Evolutionary conservation across 53 echinoderm and acorn worm species (phyloP).

Genomic region (Astropecten irregularis): DNA sequence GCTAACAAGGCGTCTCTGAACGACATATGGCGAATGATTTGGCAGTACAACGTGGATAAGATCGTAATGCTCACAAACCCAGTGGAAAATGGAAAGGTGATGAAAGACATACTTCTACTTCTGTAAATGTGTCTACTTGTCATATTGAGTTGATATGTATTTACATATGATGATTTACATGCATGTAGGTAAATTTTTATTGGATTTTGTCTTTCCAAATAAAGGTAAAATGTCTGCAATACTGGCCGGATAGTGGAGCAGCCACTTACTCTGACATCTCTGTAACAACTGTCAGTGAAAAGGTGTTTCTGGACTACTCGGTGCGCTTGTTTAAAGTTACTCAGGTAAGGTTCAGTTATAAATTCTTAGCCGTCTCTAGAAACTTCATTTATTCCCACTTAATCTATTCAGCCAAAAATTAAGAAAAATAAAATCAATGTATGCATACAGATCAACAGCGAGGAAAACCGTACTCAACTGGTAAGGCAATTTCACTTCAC

Average conservation of each 20-base stretch:
- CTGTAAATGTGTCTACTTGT: neutral
- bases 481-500: conserved; percentile 78
- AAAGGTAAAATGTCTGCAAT: neutral
- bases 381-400: no score
- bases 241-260: neutral
- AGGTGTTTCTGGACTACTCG: neutral
- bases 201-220: neutral
- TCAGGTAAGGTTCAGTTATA: neutral
- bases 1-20: neutral
- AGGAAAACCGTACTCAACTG: neutral
- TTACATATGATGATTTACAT: neutral
- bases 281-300: neutral
- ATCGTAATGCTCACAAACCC: conserved; percentile 80
- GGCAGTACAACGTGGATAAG: conserved; percentile 24
- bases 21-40: neutral
- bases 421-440: no score
- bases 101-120: neutral
- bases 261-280: neutral
- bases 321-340: neutral
- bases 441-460: no score
- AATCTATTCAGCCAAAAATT: no score
- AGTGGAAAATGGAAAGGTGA: neutral
- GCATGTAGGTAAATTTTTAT: no score
- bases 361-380: no score
- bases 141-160: neutral